Evolutionary conservation across 2,888 invertebrate genomes (phyloP).

Genomic region (Dermolepida albohirtum): DNA sequence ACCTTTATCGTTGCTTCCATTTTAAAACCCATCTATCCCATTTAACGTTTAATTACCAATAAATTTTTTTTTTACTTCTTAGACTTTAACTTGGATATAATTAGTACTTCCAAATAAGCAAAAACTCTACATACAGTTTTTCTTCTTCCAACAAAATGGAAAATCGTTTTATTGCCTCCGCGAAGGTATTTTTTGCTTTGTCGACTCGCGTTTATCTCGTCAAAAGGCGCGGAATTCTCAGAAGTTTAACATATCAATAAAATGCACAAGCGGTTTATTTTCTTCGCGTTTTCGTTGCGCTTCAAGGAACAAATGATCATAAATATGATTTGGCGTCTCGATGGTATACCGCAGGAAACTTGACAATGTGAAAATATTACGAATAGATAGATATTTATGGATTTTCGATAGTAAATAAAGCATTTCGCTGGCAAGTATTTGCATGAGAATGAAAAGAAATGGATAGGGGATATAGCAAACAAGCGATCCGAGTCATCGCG

Average conservation of each 20-base stretch:
- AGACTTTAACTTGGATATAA: neutral
- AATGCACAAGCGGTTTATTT: constrained; percentile 41
- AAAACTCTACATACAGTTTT: neutral
- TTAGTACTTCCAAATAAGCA: constrained; percentile 15
- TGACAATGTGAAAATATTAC: constrained; percentile 35
- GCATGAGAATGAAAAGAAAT: constrained; percentile 27
- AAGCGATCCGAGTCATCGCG: constrained; percentile 23
- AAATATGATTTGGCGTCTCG: constrained; percentile 34
- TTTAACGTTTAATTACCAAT: too few relatives aligned
- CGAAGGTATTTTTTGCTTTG: constrained; percentile 9
- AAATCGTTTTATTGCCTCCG: constrained; percentile 7
- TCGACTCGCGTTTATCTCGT: constrained; percentile 19
- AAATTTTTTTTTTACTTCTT: too few relatives aligned
- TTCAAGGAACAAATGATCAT: constrained; percentile 32
- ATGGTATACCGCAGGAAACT: constrained; percentile 10
- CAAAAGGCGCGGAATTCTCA: constrained; percentile 22
- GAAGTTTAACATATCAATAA: constrained; percentile 42
- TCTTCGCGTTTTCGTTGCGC: constrained; percentile 28
- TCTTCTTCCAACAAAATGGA: constrained; percentile 20
- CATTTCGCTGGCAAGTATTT: constrained; percentile 26
- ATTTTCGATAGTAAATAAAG: constrained; percentile 39
- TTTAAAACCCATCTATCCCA: too few relatives aligned
- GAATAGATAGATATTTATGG: constrained; percentile 37
- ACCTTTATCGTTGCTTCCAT: too few relatives aligned
- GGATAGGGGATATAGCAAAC: constrained; percentile 10